Base-by-base conservation (phyloP, 1,140 invertebrate species). In the Batillaria attramentaria region DNA sequence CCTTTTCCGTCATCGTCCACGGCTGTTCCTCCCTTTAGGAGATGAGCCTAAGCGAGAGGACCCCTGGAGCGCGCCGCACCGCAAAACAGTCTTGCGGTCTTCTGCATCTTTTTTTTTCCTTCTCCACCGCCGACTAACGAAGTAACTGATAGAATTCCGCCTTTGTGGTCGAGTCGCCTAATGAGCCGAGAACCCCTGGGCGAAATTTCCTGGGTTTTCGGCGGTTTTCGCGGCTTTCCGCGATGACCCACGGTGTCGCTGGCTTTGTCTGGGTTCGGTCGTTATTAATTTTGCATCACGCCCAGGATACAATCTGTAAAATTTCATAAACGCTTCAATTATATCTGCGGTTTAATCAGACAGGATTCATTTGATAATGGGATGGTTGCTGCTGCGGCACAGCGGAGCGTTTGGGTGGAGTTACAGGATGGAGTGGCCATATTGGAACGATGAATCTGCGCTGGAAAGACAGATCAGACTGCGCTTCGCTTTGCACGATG, bases 111-210 rank as follows among this genome's bases (percentile, higher is more conserved):
- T 70, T 70, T 42, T 20, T 70, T 42, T 28, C 20, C n/a, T 31
- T 10, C 39, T 41, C n/a, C 60, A 35, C 57, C 10, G 3, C n/a
- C 10, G 57, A 33, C 73, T 60, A 75, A 62, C 50, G 35, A 62
- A 60, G 54, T 62, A 75, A n/a, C 54, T 75, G 73, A 75, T 75
- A 75, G 73, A 62, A 57, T 62, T 39, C 31, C 73, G 20, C 35
- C 39, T 62, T 75, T 75, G 73, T 75, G 73, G 73, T 75, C 72
- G 54, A 33, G 33, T 33, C 24, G 18, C 35, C 57, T 75, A 75
- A 75, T 75, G 73, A 75, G 73, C 39, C 54, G n/a, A 75, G 33
- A 13, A 18, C 54, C 41, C 68, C 39, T 46, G 4, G 42, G 13
- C 0, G 62, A 20, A 35, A n/a, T n/a, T n/a, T n/a, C n/a, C n/a